Base-by-base conservation (phyloP, 2,888 invertebrate genomes). In the Vandiemenella viatica region DNA sequence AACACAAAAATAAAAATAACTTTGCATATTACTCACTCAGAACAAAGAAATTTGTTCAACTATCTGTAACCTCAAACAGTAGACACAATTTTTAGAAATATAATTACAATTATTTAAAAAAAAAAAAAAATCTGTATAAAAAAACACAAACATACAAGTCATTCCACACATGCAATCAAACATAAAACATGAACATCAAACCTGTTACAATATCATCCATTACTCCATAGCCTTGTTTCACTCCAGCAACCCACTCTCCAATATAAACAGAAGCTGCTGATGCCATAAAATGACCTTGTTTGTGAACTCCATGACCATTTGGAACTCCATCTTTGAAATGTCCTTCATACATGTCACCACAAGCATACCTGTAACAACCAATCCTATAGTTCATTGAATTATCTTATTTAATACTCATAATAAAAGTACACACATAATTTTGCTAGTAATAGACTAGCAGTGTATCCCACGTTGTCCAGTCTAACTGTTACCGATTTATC, bases 151-250 rank as follows among this genome's bases (percentile, higher is more conserved):
- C 5, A 42, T 1, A 47, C 18, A 13, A 7, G 20, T 26, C 3
- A 26, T 1, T 23, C 16, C 13, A 7, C 6, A 45, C 4, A 15
- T 2, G 1, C 8, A 5, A 32, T 17, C 3, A 2, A 32, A 16
- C 23, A 13, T 23, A 20, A 2, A 6, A 4, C 2, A 18, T n/a
- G 21, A 4, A 5, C n/a, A 8, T 15, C 43, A n/a, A 58, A 74
- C 74, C 89, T 58, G 79, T 83, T 20, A 80, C 74, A 45, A 87
- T 83, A 59, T 90, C 84, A 61, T 91, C 89, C 73, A 88, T 79
- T 1, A 92, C 85, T 1, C 91, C 91, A 59, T 92, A 92, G 0
- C 92, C 92, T 56, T 81, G 79, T 57, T 80, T 82, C 2, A 74
- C 74, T 17, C 90, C 89, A 45, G 71, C 72, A 13, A 74, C 71